These are phyloP conservation scores for Drosophila cyrtoloma DNA, from an alignment of 2,888 invertebrate genomes.

Conservation along the genomic window DNA sequence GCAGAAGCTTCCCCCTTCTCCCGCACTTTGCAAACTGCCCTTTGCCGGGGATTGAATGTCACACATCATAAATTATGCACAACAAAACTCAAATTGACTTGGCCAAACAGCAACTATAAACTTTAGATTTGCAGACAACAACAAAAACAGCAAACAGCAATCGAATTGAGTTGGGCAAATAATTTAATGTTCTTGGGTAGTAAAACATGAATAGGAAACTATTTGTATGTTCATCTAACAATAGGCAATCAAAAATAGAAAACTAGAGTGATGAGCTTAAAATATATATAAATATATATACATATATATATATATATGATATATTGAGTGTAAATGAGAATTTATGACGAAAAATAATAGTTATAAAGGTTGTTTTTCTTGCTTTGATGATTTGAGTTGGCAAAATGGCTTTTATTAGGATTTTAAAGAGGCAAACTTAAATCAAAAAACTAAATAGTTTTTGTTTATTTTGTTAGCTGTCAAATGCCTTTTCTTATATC, in stretches of 20 bases:
- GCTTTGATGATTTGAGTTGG: not conserved
- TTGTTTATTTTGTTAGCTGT: not conserved
- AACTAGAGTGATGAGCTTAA: too few species aligned
- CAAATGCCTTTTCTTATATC: not conserved
- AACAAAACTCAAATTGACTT: conserved; percentile 73
- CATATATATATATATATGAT: not conserved
- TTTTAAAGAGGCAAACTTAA: not conserved
- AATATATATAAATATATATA: not conserved
- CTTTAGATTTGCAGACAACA: conserved; percentile 37
- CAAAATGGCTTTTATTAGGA: not conserved
- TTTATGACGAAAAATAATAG: not conserved
- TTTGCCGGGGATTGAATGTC: conserved; percentile 77
- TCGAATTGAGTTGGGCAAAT: conserved; percentile 30
- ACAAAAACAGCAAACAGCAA: conserved; percentile 10
- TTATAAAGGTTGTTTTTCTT: not conserved
- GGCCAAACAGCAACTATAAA: conserved; percentile 49
- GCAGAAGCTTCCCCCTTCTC: not conserved
- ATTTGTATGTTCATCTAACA: not conserved
- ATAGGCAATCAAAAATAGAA: conserved; percentile 2
- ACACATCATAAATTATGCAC: conserved; percentile 83
- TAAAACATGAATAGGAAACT: conserved; percentile 2
- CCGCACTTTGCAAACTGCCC: conserved; percentile 48
- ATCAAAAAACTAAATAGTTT: not conserved
- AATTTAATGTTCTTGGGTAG: conserved; percentile 43
- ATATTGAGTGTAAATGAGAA: not conserved